A percentile compares a stretch with the other conserved stretches of the same genome.
phyloP scores from a whole-genome alignment of 2,888 invertebrate genomes.

The Cheilosia impressa region DNA sequence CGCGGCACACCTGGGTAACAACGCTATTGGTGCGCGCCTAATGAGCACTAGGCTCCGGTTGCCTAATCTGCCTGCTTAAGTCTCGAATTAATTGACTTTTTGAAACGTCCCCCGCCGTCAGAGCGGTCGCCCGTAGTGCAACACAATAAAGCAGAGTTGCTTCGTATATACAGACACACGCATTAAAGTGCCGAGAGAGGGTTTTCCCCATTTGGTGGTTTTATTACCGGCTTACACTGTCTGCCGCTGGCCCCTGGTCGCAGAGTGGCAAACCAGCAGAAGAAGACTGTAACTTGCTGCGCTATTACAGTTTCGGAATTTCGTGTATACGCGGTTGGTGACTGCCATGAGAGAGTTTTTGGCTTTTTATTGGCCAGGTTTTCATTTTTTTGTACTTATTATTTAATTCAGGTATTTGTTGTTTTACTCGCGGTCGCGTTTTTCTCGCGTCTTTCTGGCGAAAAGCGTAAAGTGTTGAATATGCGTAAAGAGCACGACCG shows the following conservation, averaged over 20 bases:
- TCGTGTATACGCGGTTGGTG: not conserved
- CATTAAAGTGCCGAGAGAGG: conserved; percentile 24
- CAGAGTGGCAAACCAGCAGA: not conserved
- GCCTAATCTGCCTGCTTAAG: conserved; percentile 54
- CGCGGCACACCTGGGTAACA: conserved; percentile 27
- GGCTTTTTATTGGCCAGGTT: conserved; percentile 44
- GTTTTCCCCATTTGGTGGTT: conserved; percentile 39
- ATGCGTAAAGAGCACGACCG: conserved; percentile 72
- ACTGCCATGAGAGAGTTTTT: conserved; percentile 31
- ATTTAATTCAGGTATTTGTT: conserved; percentile 65
- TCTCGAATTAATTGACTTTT: conserved; percentile 61
- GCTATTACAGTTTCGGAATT: conserved; percentile 25
- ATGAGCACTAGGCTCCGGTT: conserved; percentile 32
- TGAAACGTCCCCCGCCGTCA: not conserved
- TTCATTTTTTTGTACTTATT: conserved; percentile 50
- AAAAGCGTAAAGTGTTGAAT: conserved; percentile 58
- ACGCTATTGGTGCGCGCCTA: conserved; percentile 26
- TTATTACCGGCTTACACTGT: conserved; percentile 49
- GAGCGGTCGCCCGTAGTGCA: not conserved
- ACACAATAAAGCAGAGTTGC: conserved; percentile 14
- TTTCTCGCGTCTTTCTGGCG: conserved; percentile 42
- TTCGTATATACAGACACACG: conserved; percentile 32
- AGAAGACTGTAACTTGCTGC: conserved; percentile 14
- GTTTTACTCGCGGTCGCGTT: not conserved
- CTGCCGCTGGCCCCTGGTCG: not conserved